phyloP scores from a whole-genome alignment of 1,140 invertebrate species.

The Drosophila sucinea region DNA sequence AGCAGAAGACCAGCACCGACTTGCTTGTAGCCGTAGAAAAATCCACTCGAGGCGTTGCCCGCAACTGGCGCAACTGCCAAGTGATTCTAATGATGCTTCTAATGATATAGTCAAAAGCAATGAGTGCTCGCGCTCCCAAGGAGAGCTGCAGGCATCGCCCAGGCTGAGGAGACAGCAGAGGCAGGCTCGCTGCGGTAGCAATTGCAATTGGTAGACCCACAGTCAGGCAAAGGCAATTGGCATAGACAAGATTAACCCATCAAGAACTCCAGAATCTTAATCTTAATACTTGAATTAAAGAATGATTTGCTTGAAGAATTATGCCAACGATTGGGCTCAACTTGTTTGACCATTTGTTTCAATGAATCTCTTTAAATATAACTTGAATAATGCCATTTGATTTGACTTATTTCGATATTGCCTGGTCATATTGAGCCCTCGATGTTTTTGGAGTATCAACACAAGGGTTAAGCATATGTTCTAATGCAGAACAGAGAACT shows the following conservation, averaged over 20 bases:
- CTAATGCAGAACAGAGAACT: conserved; percentile 34
- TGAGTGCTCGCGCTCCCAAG: conserved; percentile 40
- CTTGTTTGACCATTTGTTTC: too few relatives aligned
- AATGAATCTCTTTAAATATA: too few relatives aligned
- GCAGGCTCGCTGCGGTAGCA: conserved; percentile 28
- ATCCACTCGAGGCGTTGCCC: conserved; percentile 78
- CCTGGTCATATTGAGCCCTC: background rate
- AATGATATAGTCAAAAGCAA: conserved; percentile 80
- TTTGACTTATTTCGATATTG: too few relatives aligned
- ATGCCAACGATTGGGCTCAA: too few relatives aligned
- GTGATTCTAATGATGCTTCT: conserved; percentile 81
- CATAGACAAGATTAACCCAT: conserved; percentile 31
- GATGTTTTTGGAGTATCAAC: background rate
- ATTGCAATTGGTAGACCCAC: conserved; percentile 51
- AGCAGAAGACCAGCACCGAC: conserved; percentile 38
- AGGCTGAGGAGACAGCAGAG: conserved; percentile 16
- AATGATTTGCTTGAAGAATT: too few relatives aligned
- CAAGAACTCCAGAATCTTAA: too few relatives aligned
- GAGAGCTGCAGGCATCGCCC: conserved; percentile 9
- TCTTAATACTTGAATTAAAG: too few relatives aligned
- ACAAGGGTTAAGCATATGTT: conserved; percentile 41
- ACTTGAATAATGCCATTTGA: too few relatives aligned
- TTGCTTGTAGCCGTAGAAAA: conserved; percentile 66
- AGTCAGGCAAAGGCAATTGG: conserved; percentile 16
- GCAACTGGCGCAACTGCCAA: conserved; percentile 68